These are phyloP conservation scores for Stichodactyla mertensii DNA, from an alignment of 64 coral and sea anemone species.

Conservation along the genomic window DNA sequence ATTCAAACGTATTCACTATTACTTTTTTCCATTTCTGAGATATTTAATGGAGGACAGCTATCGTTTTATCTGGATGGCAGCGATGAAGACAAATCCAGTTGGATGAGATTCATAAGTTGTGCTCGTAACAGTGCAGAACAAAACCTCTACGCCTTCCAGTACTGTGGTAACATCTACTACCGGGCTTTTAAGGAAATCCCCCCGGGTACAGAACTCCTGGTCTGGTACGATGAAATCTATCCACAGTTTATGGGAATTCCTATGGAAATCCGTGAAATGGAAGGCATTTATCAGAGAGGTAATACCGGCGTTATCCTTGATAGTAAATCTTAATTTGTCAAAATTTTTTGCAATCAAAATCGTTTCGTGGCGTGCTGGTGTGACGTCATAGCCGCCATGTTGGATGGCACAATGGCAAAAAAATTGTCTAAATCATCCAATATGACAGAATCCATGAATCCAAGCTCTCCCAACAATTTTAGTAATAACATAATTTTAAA, in stretches of 20 bases:
- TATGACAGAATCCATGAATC: no score
- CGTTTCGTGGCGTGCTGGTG: no score
- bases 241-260: constrained; percentile 61
- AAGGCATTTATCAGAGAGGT: constrained; percentile 14
- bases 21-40: constrained; percentile 19
- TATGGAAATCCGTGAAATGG: constrained; percentile 44
- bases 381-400: no score
- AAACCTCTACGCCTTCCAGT: constrained; percentile 72
- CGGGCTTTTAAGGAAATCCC: constrained; percentile 74
- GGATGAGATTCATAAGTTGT: constrained; percentile 80
- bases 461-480: no score
- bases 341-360: no score
- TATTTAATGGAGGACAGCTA: constrained; percentile 51
- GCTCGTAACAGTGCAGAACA: constrained; percentile 67
- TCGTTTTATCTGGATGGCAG: constrained; percentile 59
- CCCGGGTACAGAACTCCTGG: constrained; percentile 58
- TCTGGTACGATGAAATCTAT: constrained; percentile 70
- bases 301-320: neutral
- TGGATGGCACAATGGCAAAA: no score
- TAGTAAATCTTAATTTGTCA: no score
- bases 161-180: constrained; percentile 67
- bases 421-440: no score
- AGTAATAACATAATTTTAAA: no score
- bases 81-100: constrained; percentile 58
- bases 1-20: no score